phyloP scores from a whole-genome alignment of 2,888 invertebrate species.

The Acheta domesticus region DNA sequence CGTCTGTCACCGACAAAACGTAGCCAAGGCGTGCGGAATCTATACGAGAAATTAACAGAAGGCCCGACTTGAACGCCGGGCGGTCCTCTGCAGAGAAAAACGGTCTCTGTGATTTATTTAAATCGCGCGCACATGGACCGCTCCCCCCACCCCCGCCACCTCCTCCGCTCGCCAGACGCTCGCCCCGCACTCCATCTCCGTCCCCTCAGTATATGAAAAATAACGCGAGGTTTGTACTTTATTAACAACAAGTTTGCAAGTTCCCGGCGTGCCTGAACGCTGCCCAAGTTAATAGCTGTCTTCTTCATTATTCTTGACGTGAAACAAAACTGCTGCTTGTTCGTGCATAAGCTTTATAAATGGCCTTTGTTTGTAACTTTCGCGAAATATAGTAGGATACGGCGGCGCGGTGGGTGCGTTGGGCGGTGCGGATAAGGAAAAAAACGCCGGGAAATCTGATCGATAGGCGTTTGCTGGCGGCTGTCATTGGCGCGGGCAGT shows the following conservation, averaged over 20 bases:
- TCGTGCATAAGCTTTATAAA: conserved; percentile 4
- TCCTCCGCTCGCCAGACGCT: no score
- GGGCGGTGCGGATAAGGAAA: no score
- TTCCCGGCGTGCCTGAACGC: not conserved
- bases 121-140: not conserved
- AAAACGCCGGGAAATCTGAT: no score
- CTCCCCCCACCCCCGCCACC: not conserved
- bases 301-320: conserved; percentile 12
- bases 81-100: not conserved
- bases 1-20: no score
- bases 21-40: no score
- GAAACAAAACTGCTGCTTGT: not conserved
- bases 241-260: conserved; percentile 1
- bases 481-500: no score
- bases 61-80: not conserved
- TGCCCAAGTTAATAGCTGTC: conserved; percentile 18
- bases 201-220: not conserved
- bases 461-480: no score
- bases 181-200: no score
- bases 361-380: conserved; percentile 18
- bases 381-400: not conserved
- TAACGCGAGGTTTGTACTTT: not conserved
- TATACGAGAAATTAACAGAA: no score
- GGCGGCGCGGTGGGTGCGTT: not conserved
- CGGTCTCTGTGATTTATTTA: not conserved